Conservation (phyloP, 2,113 vertebrate genomes). For the Psilopsiagon aymara region DNA sequence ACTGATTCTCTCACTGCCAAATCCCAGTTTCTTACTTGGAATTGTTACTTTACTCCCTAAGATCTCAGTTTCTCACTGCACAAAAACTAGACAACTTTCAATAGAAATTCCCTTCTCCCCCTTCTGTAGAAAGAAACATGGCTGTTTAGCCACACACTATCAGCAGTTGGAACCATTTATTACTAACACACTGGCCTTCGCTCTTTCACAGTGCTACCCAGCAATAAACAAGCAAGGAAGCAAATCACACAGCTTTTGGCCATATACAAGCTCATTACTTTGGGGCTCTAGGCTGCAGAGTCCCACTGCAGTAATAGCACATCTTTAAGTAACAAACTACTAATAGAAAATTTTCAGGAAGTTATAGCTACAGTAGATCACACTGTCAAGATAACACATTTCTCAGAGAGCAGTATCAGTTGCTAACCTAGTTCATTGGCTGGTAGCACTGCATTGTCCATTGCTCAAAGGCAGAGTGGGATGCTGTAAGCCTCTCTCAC, state of each 20-base stretch:
- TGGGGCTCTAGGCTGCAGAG: not conserved
- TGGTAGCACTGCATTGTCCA: not conserved
- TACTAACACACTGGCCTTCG: not conserved
- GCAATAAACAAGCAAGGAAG: not conserved
- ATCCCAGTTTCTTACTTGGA: not conserved
- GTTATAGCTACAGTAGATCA: not conserved
- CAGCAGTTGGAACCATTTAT: not conserved
- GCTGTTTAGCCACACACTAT: not conserved
- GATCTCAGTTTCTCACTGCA: not conserved
- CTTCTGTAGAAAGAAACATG: not conserved
- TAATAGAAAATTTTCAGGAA: not conserved
- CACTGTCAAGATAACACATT: accelerated
- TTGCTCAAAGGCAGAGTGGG: not conserved
- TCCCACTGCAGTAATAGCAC: not conserved
- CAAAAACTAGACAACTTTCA: not conserved
- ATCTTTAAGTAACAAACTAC: not conserved
- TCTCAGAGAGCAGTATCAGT: not conserved
- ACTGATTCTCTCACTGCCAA: not conserved
- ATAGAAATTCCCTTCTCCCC: not conserved
- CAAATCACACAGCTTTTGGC: not conserved
- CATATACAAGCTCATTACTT: not conserved
- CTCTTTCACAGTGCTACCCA: not conserved
- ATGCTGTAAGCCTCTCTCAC: not conserved
- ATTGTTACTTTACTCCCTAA: not conserved
- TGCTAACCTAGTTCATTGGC: not conserved